These are phyloP conservation scores for Labroides dimidiatus DNA, from an alignment of 2,797 vertebrate genomes.

Conservation along the genomic window DNA sequence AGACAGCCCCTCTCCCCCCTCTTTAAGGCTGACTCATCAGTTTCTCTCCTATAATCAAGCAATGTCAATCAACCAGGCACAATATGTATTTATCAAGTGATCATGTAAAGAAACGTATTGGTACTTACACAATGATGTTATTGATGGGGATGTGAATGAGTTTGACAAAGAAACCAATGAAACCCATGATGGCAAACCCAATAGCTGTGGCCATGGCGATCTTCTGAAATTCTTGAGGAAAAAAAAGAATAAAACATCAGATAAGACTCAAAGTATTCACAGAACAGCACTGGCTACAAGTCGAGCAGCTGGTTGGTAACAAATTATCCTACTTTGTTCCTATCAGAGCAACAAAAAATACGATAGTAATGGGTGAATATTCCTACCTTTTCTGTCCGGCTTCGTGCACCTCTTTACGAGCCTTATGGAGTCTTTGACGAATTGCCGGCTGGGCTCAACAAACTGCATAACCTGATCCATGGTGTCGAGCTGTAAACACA, in stretches of 20 bases:
- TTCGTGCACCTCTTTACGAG: constrained; percentile 99
- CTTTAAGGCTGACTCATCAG: not conserved
- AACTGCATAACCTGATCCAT: constrained; percentile 99
- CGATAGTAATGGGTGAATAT: accelerated
- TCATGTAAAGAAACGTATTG: not conserved
- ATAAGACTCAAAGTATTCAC: too few relatives aligned
- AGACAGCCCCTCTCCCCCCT: not conserved
- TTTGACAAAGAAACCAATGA: constrained; percentile 99
- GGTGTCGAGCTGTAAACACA: constrained; percentile 46
- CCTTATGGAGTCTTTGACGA: constrained; percentile 97
- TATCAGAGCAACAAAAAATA: too few relatives aligned
- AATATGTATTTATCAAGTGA: too few relatives aligned
- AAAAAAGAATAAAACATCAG: not conserved
- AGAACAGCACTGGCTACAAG: not conserved
- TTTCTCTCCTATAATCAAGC: not conserved
- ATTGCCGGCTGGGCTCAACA: constrained; percentile 96
- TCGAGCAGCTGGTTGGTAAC: too few relatives aligned
- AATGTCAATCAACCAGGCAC: not conserved
- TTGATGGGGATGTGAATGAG: constrained; percentile 99
- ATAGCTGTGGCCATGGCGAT: constrained; percentile 99
- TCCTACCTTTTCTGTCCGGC: constrained; percentile 95
- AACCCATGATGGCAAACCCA: constrained; percentile 99
- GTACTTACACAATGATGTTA: constrained; percentile 99
- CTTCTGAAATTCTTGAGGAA: constrained; percentile 96
- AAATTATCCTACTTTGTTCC: too few relatives aligned